Conservation (phyloP, 2,113 vertebrate species). For the Dasyurus viverrinus region DNA sequence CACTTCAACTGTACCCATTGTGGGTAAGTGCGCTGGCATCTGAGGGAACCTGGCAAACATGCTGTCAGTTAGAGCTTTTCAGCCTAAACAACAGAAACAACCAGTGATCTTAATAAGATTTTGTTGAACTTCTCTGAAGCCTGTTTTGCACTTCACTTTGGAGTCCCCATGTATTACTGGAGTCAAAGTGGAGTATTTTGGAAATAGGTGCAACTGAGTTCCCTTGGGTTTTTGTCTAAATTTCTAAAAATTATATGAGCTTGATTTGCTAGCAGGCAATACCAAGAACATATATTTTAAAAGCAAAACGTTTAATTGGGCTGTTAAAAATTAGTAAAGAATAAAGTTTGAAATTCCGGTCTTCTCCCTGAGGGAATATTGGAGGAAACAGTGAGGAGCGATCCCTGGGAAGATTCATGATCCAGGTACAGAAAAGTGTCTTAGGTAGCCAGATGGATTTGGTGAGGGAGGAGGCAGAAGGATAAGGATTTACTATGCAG, state of each 20-base stretch:
- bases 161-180: neutral
- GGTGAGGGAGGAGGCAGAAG: neutral
- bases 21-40: constrained; percentile 76
- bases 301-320: neutral
- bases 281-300: neutral
- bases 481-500: accelerated
- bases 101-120: neutral
- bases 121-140: neutral
- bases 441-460: neutral
- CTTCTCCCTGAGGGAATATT: neutral
- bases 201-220: neutral
- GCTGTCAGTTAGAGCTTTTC: neutral
- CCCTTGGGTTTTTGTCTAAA: neutral
- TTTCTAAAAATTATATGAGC: neutral
- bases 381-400: neutral
- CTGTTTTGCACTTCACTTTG: neutral
- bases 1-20: constrained; percentile 88
- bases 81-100: neutral
- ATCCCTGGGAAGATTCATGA: neutral
- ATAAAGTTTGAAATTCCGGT: neutral
- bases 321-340: neutral
- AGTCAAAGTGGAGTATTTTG: neutral
- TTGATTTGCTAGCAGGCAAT: neutral
- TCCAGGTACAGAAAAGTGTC: neutral
- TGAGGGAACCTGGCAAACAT: neutral